A percentile compares a stretch with the other conserved stretches of the same genome.
These are phyloP conservation scores for Sebastes trivittatus DNA, from an alignment of 2,797 vertebrate species.

Conservation along the genomic window DNA sequence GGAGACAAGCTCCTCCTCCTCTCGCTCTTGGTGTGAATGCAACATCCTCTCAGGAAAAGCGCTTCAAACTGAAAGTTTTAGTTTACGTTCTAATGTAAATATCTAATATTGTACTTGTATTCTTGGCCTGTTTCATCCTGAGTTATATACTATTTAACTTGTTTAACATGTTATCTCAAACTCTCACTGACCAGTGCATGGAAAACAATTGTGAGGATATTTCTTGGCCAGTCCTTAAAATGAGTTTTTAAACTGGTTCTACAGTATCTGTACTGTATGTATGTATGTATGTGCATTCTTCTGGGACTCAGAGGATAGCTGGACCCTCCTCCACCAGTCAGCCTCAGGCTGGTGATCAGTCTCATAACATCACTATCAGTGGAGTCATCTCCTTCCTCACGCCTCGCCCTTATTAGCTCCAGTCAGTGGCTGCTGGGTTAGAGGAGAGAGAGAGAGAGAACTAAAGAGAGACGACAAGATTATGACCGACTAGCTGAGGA, in stretches of 20 bases:
- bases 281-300: too few relatives aligned
- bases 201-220: too few relatives aligned
- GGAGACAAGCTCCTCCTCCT: too few relatives aligned
- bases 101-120: neutral
- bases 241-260: too few relatives aligned
- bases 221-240: too few relatives aligned
- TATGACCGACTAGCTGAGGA: neutral
- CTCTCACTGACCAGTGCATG: too few relatives aligned
- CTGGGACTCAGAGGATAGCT: too few relatives aligned
- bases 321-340: too few relatives aligned
- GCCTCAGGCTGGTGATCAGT: conserved; percentile 3
- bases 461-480: neutral
- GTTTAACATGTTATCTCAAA: too few relatives aligned
- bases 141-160: too few relatives aligned
- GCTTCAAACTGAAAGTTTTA: neutral
- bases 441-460: neutral
- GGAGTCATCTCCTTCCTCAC: conserved; percentile 26
- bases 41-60: neutral
- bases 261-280: too few relatives aligned
- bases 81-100: neutral
- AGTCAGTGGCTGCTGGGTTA: conserved; percentile 36
- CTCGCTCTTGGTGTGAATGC: too few relatives aligned
- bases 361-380: conserved; percentile 59
- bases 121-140: neutral
- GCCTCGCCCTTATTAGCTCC: conserved; percentile 44